Base-by-base conservation (phyloP, 2,113 vertebrate genomes). In the Nerophis ophidion region DNA sequence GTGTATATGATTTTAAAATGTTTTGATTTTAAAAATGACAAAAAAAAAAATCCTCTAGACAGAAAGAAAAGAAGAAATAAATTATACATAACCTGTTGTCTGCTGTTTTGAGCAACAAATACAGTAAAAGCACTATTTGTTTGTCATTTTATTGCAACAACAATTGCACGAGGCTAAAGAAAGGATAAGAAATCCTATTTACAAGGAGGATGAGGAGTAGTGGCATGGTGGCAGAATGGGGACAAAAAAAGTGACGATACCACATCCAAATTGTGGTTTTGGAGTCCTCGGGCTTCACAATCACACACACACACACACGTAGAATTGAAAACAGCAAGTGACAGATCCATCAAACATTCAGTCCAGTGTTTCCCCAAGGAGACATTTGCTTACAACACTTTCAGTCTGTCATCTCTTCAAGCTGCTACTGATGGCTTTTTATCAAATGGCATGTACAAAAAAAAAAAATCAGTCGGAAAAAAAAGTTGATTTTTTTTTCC, bases 1-100 rank as follows among this genome's bases (percentile, higher is more conserved):
- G 86, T 89, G 93, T 97, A 92, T 92, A 94, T 93, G 93, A 94
- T 95, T 94, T 94, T 92, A 93, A 93, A 87, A 81, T 91, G 92
- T 93, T 89, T 94, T 93, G 94, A 94, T 95, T 95, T 95, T 94
- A 96, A 93, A 26, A 44, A 44, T 91, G 81, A 87, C 57, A 93
- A 87, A 54, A 93, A 92, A 92, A 44, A 56, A 16, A 42, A 89
- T 81, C 88, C 90, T 95, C 86, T 90, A 91, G 72, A 86, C 76
- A 88, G 86, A 90, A 84, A 40, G 35, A 40, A 59, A 59, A 44
- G 7, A 40, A 44, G 81, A 92, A 86, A 91, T 93, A 93, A 92
- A 93, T 91, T 91, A 81, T 84, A 79, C 87, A 88, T 86, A 85
- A 84, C 72, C 77, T 81, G 82, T 82, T 74, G 36, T 66, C 1